A percentile compares a stretch with the other conserved stretches of the same genome.
Conservation (phyloP, 2,113 vertebrate species). For the Formicarius rufipectus region DNA sequence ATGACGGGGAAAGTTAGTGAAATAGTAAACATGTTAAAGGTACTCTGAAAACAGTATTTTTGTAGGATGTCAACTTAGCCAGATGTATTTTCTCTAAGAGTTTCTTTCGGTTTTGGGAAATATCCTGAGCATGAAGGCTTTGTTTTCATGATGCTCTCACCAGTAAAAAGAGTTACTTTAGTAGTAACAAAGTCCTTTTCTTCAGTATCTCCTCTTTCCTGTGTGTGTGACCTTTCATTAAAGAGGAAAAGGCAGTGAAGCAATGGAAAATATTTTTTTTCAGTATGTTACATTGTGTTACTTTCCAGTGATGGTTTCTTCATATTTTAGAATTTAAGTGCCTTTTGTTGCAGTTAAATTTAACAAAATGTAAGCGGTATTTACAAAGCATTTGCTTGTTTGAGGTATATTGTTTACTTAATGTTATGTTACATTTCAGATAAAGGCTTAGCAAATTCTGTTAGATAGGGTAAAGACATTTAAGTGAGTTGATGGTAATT, state of each 20-base stretch:
- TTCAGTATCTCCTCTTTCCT: background rate
- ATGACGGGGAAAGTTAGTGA: background rate
- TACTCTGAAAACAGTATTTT: background rate
- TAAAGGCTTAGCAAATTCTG: background rate
- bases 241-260: slow-evolving; percentile 33
- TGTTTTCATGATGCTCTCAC: slow-evolving; percentile 3
- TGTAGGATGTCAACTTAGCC: background rate
- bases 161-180: background rate
- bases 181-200: slow-evolving; percentile 34
- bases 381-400: background rate
- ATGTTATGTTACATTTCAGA: background rate
- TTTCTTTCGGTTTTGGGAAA: background rate
- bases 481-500: background rate
- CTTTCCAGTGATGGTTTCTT: background rate
- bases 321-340: background rate
- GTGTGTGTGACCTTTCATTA: slow-evolving; percentile 14
- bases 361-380: background rate
- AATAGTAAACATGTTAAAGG: background rate
- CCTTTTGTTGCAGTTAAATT: background rate
- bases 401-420: background rate
- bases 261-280: slow-evolving; percentile 35
- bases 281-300: background rate
- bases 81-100: background rate
- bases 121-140: background rate
- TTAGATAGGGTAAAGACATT: background rate